Evolutionary conservation across 2,797 vertebrate genomes (phyloP), one percentile per base, ranked within the genome.

Genomic region (Danio albolineatus): DNA sequence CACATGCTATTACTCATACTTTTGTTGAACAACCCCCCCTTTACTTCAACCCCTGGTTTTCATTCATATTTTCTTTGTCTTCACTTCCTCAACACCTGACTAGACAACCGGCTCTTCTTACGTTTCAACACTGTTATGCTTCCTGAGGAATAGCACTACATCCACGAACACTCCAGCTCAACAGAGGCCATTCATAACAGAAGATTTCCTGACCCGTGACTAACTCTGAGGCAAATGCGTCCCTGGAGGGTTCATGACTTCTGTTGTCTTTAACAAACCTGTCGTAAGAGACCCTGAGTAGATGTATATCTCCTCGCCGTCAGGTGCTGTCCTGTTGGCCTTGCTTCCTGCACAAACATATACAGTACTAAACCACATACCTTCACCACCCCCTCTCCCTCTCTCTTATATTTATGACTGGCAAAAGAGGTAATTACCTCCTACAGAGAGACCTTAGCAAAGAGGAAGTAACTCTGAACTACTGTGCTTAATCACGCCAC

Each of bases 401-500:
- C 28, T 44, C 13, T 36, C n/a, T 73, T 38, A 76, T 88, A 89
- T 90, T 92, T 90, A 92, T 89, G 89, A 83, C 86, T 84, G 70
- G 65, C n/a, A 74, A 28, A 41, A 48, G 82, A 90, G 81, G 81
- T 90, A 90, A 93, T 92, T 86, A 92, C 89, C 87, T 87, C 79
- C 88, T 56, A 79, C 72, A 80, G 87, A 88, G 83, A 80, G 85
- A 84, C 70, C 36, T 73, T 69, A 84, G 85, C 80, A 86, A 84
- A 76, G 86, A 89, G 88, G 87, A 90, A 85, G 87, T 87, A 74
- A 81, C 79, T 49, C 81, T 82, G 79, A 80, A 86, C 85, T 80
- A 82, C 85, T 53, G 81, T 72, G 16, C 82, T 89, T 92, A 91
- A 90, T 92, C 91, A 92, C 74, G n/a, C n/a, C 84, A 85, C 87